Evolutionary conservation across 1,140 invertebrate species (phyloP).

Genomic region (Schlechtendalia chinensis): DNA sequence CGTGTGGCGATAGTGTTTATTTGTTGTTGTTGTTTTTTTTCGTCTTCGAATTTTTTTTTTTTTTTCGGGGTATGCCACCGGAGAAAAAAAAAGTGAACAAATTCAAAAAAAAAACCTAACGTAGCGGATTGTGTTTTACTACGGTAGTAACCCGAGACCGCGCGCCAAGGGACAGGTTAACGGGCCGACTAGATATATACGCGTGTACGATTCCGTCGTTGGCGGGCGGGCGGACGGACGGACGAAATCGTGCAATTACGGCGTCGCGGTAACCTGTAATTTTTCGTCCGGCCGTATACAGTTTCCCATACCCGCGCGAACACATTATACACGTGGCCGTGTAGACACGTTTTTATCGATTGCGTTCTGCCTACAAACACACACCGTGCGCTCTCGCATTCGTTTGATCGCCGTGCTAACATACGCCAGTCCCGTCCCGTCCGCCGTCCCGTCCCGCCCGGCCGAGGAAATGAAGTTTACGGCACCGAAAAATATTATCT

Average conservation of each 20-base stretch:
- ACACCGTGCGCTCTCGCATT: too few relatives aligned
- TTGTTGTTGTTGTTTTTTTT: neutral
- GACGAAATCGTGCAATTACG: constrained; percentile 42
- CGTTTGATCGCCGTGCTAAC: neutral
- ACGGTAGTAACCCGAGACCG: constrained; percentile 23
- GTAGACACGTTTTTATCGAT: constrained; percentile 21
- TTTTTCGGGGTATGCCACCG: constrained; percentile 29
- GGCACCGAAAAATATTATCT: constrained; percentile 15
- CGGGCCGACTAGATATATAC: constrained; percentile 10
- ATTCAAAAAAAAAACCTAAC: neutral
- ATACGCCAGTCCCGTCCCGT: neutral
- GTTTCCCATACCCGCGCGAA: neutral
- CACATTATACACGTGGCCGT: neutral
- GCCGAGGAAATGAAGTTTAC: constrained; percentile 14
- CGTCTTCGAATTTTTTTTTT: neutral
- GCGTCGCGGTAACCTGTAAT: constrained; percentile 41
- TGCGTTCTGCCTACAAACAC: neutral
- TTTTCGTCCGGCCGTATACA: constrained; percentile 20
- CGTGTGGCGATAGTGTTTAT: constrained; percentile 26
- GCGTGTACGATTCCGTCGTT: neutral
- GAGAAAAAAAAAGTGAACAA: too few relatives aligned
- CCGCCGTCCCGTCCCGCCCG: neutral
- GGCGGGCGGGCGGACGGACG: constrained; percentile 21
- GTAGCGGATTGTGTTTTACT: constrained; percentile 31
- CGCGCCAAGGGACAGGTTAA: constrained; percentile 31